phyloP scores from a whole-genome alignment of 2,797 vertebrate species.

The Thaleichthys pacificus region DNA sequence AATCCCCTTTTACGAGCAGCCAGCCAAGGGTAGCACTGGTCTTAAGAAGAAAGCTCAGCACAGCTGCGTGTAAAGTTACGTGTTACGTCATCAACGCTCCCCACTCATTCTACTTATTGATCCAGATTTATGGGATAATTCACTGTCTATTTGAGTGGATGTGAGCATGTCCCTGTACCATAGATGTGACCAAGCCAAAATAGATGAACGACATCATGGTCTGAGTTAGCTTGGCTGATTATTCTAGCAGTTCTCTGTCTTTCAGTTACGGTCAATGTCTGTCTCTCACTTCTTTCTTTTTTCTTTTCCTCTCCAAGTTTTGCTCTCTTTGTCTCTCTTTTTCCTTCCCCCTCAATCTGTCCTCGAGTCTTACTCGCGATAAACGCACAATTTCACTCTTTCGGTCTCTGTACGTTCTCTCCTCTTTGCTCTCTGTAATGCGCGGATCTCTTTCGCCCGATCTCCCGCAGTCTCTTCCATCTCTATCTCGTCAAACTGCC shows the following conservation, averaged over 20 bases:
- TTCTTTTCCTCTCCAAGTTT: constrained; percentile 4
- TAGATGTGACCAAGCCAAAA: constrained; percentile 37
- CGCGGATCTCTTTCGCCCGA: background rate
- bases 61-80: constrained; percentile 17
- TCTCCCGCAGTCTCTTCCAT: background rate
- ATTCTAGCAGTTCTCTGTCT: constrained; percentile 44
- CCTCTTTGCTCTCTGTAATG: background rate
- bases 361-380: background rate
- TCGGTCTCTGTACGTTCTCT: background rate
- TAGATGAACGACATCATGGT: constrained; percentile 48
- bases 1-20: constrained; percentile 43
- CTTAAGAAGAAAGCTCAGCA: constrained; percentile 39
- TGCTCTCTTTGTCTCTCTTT: background rate
- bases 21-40: constrained; percentile 24
- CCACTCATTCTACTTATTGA: constrained; percentile 37
- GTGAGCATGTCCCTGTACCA: constrained; percentile 12
- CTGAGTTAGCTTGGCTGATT: constrained; percentile 38
- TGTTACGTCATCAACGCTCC: constrained; percentile 51
- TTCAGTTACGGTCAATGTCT: background rate
- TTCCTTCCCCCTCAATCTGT: constrained; percentile 12
- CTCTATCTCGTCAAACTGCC: constrained; percentile 2
- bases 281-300: background rate
- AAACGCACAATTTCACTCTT: background rate
- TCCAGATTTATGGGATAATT: constrained; percentile 46
- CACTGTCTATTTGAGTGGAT: constrained; percentile 38